Evolutionary conservation across 2,888 invertebrate genomes (phyloP).

Genomic region (Oscheius myriophilus): DNA sequence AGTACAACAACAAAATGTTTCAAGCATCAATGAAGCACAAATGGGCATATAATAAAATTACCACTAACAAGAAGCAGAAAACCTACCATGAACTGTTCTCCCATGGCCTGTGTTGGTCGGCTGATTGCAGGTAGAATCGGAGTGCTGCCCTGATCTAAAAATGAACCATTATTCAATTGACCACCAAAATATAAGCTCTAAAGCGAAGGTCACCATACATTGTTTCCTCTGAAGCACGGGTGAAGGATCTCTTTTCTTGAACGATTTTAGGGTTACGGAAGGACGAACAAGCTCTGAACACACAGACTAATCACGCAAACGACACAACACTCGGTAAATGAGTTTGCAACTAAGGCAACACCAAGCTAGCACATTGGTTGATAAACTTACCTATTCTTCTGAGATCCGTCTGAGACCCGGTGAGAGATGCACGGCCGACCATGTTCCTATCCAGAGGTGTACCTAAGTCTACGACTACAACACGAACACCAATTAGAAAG

Average conservation of each 20-base stretch:
- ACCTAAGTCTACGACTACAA: too few species aligned
- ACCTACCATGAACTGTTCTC: constrained; percentile 28
- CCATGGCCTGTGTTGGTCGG: constrained; percentile 30
- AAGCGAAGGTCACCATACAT: constrained; percentile 47
- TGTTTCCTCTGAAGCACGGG: constrained; percentile 61
- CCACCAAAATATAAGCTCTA: constrained; percentile 11
- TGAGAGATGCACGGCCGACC: constrained; percentile 6
- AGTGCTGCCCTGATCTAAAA: constrained; percentile 51
- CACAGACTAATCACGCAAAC: constrained; percentile 10
- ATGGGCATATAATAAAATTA: background rate
- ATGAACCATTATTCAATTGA: background rate
- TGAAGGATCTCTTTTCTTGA: constrained; percentile 61
- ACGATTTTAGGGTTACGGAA: constrained; percentile 50
- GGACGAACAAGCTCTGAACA: constrained; percentile 56
- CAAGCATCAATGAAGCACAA: too few species aligned
- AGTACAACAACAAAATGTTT: background rate
- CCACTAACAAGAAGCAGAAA: background rate
- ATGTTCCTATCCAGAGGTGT: constrained; percentile 2
- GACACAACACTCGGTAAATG: constrained; percentile 1
- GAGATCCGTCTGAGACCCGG: constrained; percentile 25
- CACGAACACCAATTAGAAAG: too few species aligned
- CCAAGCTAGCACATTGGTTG: constrained; percentile 27
- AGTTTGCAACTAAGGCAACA: constrained; percentile 15
- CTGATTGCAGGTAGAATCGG: constrained; percentile 54
- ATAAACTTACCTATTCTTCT: constrained; percentile 22